Conservation (phyloP, 2,113 vertebrate species). For the Neogale vison region DNA sequence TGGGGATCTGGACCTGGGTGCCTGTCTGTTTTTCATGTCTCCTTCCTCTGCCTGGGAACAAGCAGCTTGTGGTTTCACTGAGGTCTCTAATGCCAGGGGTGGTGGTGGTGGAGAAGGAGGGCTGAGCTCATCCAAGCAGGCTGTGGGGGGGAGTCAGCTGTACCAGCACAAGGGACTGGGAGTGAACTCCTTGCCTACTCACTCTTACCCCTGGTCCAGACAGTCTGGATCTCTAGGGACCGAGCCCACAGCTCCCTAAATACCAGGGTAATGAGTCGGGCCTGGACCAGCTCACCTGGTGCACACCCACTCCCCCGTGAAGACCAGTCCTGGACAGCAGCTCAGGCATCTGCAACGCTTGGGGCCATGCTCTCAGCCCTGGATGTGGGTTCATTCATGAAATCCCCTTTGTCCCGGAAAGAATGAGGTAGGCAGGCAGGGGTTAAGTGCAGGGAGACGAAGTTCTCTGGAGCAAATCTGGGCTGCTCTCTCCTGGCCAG, state of each 20-base stretch:
- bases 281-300: constrained; percentile 2
- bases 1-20: neutral
- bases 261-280: neutral
- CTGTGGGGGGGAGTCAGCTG: neutral
- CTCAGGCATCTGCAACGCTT: neutral
- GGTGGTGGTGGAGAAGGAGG: neutral
- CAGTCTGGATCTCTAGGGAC: neutral
- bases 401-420: constrained; percentile 63
- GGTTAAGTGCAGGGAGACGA: constrained; percentile 90
- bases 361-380: neutral
- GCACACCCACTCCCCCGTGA: neutral
- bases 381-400: constrained; percentile 61
- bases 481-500: constrained; percentile 88
- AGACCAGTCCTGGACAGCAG: neutral
- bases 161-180: neutral
- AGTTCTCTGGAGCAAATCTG: constrained; percentile 89
- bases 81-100: neutral
- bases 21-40: neutral
- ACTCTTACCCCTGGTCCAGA: neutral
- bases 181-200: neutral
- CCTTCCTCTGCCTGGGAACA: neutral
- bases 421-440: constrained; percentile 89
- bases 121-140: neutral
- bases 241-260: neutral
- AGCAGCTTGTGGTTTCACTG: neutral